Base-by-base conservation (phyloP, 1,140 invertebrate genomes). In the Hydropsyche tenuis region DNA sequence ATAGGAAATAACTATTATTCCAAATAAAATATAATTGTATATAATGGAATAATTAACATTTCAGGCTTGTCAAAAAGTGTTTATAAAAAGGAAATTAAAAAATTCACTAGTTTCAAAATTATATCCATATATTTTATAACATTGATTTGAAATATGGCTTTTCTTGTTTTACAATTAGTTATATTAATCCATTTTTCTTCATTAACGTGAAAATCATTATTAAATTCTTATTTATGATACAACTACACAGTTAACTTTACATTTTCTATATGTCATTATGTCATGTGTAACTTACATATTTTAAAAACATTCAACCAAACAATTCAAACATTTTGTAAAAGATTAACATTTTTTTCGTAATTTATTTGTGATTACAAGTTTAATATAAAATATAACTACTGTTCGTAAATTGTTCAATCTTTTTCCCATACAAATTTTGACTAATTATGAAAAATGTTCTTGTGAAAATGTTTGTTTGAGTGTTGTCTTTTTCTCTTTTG, bases 401-500 rank as follows among this genome's bases (percentile, higher is more conserved):
- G 16, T 46, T 46, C n/a, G 45, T n/a, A 53, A 53, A 53, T 20
- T 53, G 3, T n/a, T 11, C 51, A 53, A 9, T 4, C 11, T 53
- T 53, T 16, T 56, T 23, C 23, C 12, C 22, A 23, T 60, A 25
- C 20, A 60, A 25, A 37, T 22, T 22, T 60, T 60, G n/a, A 60
- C 56, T 60, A 60, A 60, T 60, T 6, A 37, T 60, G 9, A 20
- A 46, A 46, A 12, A 46, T 46, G 16, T 46, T 46, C 16, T 66
- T 66, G 16, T 37, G 4, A 43, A 62, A 48, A 42, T 46, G 69
- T 53, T 62, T 73, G 72, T 69, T 70, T 72, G 75, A 56, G 76
- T 77, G 70, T 77, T 60, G 65, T 72, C 73, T 70, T 63, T 74
- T 74, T 73, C 73, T 56, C 12, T 60, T 60, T 60, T 27, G 56